Evolutionary conservation across 2,888 invertebrate genomes (phyloP), one percentile per base, ranked within the genome.

Genomic region (Nowickia ferox): DNA sequence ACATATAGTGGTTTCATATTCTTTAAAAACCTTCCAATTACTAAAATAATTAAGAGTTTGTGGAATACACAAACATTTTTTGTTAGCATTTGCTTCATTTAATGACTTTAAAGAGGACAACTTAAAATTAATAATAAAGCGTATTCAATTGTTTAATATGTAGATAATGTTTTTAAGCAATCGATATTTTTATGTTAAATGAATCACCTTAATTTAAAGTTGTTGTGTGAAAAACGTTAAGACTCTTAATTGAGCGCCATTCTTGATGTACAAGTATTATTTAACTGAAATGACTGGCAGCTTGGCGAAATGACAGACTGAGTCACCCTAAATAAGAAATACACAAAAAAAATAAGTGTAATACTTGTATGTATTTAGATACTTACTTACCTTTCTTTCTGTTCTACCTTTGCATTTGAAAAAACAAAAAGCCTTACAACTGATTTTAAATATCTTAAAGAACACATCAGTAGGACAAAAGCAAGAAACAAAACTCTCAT

Each of bases 381-480:
- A 40, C 63, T 65, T 57, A 69, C 69, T 69, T 79, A 79, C 79
- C 79, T 79, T 55, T 19, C 44, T 63, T 53, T 19, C 4, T 11
- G 61, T 53, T 19, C 8, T 11, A 69, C 59, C 38, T 40, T 40
- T 69, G 42, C 44, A 53, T 68, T 77, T 71, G 22, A 38, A n/a
- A n/a, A 38, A 48, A 46, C 15, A 38, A 13, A 63, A 61, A 63
- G 19, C 2, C 79, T n/a, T 55, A 44, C 44, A 69, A 81, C 53
- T 44, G 81, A 75, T 75, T 75, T 61, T 46, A 61, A 75, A 75
- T 75, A 75, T 68, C 59, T 75, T 74, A 11, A 61, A 51, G 44
- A 51, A 44, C 9, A 22, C 40, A 19, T 10, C 48, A 44, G 30
- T 11, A 40, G 19, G n/a, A 30, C 2, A 68, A 68, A 57, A 40